A percentile compares a stretch with the other conserved stretches of the same genome.
Evolutionary conservation across 1,140 invertebrate genomes (phyloP).

Genomic region (Halesus radiatus): DNA sequence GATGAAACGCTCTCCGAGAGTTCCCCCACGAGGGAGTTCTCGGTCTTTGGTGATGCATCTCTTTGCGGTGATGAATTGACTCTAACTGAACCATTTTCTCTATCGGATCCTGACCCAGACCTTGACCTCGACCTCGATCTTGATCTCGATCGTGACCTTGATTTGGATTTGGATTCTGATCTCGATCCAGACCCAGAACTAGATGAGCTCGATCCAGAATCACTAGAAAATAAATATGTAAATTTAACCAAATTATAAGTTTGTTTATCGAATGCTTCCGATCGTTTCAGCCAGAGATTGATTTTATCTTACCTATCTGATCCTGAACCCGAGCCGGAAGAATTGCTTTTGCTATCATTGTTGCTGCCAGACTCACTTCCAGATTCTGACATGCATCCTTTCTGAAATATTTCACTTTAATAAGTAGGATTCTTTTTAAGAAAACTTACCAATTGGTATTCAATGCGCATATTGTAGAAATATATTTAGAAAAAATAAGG

Average conservation of each 20-base stretch:
- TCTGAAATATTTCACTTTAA: conserved; percentile 65
- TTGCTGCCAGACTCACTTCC: conserved; percentile 77
- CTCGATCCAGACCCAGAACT: conserved; percentile 24
- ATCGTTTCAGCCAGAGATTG: too few relatives aligned
- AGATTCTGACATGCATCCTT: conserved; percentile 74
- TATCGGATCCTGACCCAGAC: conserved; percentile 59
- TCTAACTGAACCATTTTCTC: conserved; percentile 53
- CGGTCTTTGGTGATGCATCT: conserved; percentile 62
- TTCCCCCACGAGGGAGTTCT: conserved; percentile 66
- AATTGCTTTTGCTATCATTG: conserved; percentile 72
- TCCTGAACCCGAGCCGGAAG: conserved; percentile 72
- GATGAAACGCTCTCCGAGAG: conserved; percentile 66
- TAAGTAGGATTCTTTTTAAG: too few relatives aligned
- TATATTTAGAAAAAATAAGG: too few relatives aligned
- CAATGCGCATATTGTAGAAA: too few relatives aligned
- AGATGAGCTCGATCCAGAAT: conserved; percentile 36
- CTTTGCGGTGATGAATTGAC: conserved; percentile 53
- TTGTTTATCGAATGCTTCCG: too few relatives aligned
- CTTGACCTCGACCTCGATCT: conserved; percentile 67
- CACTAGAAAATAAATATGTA: conserved; percentile 25
- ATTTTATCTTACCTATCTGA: conserved; percentile 70
- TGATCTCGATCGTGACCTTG: conserved; percentile 8
- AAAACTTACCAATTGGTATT: too few relatives aligned
- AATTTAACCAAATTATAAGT: not conserved
- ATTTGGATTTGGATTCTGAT: conserved; percentile 18